Conservation (phyloP, 2,113 vertebrate species). For the Aldabrachelys gigantea region DNA sequence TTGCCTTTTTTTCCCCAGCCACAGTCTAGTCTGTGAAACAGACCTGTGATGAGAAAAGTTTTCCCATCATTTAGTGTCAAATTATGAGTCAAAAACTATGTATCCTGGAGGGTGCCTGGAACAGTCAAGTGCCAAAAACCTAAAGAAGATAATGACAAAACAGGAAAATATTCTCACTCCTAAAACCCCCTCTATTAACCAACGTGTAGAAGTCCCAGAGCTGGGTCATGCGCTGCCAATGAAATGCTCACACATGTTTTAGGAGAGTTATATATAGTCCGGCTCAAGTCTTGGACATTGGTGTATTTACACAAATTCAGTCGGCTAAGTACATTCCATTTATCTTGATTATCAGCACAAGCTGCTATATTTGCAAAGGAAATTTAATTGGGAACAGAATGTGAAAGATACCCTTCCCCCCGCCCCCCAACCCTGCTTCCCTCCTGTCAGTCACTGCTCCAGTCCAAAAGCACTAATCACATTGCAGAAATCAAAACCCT, state of each 20-base stretch:
- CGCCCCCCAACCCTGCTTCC: background rate
- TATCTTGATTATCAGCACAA: background rate
- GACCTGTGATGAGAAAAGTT: background rate
- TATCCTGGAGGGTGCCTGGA: background rate
- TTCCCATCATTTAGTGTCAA: background rate
- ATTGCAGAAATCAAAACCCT: accelerated
- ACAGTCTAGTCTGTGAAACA: background rate
- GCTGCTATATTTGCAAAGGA: background rate
- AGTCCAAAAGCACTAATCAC: background rate
- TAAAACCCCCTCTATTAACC: background rate
- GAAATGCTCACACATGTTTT: background rate
- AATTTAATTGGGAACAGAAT: background rate
- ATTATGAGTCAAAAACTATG: background rate
- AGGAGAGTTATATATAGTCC: background rate
- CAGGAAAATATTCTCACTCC: background rate
- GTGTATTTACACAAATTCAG: background rate
- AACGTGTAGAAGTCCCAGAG: background rate
- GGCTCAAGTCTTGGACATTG: accelerated
- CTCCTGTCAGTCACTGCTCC: accelerated
- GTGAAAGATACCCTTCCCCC: background rate
- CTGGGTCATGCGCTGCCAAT: background rate
- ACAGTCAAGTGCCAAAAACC: background rate
- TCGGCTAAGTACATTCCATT: background rate
- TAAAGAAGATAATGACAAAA: background rate
- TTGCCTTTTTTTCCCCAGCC: background rate